Conservation (phyloP, 2,888 invertebrate species). For the Xanthia togata region DNA sequence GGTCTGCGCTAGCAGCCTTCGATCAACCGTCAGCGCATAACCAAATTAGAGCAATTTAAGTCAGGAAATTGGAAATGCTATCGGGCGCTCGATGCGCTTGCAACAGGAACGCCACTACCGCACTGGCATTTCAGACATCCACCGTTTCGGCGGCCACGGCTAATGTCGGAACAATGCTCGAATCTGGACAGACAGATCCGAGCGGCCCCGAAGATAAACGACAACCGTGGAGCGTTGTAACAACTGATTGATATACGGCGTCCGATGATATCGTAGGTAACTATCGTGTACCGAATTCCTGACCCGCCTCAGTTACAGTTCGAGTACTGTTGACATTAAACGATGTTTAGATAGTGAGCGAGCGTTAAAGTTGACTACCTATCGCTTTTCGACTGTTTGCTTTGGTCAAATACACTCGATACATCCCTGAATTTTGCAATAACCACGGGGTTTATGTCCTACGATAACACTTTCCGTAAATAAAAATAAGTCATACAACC, state of each 20-base stretch:
- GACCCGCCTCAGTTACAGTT: conserved; percentile 87
- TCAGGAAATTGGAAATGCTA: conserved; percentile 90
- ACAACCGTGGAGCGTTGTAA: conserved; percentile 88
- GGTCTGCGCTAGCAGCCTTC: conserved; percentile 80
- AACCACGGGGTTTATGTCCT: conserved; percentile 61
- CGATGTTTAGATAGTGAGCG: conserved; percentile 84
- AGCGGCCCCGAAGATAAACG: conserved; percentile 89
- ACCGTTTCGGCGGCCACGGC: conserved; percentile 84
- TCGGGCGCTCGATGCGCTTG: conserved; percentile 85
- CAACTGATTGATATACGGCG: conserved; percentile 90
- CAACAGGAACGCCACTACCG: conserved; percentile 82
- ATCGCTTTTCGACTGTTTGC: conserved; percentile 77
- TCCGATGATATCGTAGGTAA: conserved; percentile 84
- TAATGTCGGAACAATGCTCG: conserved; percentile 90
- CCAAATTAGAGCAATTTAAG: conserved; percentile 90
- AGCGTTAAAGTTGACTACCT: conserved; percentile 77
- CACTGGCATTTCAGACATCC: conserved; percentile 88
- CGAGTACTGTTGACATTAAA: conserved; percentile 87
- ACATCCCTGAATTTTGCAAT: conserved; percentile 65
- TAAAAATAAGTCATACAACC: conserved; percentile 53
- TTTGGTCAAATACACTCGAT: conserved; percentile 73
- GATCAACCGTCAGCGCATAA: conserved; percentile 88
- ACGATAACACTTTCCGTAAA: conserved; percentile 58
- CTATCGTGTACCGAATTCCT: conserved; percentile 85
- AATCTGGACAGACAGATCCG: conserved; percentile 89